Conservation (phyloP, 1,140 invertebrate genomes). For the Caenorhabditis elegans region DNA sequence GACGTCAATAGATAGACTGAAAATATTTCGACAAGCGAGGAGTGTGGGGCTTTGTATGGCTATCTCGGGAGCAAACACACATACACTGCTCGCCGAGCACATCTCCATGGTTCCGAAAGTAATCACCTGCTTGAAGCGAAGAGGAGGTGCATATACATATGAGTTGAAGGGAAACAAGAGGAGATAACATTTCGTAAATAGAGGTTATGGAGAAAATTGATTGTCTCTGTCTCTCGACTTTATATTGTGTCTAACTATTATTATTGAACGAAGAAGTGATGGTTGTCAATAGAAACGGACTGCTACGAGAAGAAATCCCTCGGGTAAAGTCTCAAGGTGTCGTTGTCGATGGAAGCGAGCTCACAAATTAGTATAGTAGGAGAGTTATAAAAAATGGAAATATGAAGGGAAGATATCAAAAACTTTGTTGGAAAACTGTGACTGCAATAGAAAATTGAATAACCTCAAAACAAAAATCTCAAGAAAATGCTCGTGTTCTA, state of each 20-base stretch:
- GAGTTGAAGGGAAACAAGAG: no score
- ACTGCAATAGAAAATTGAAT: no score
- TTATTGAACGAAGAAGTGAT: background rate
- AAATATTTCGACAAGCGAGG: background rate
- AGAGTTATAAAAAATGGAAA: background rate
- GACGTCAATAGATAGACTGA: background rate
- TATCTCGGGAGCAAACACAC: background rate
- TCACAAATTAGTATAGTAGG: background rate
- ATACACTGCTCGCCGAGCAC: background rate
- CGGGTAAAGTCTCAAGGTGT: background rate
- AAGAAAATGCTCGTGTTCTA: no score
- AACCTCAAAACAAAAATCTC: no score
- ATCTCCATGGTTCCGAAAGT: conserved; percentile 11
- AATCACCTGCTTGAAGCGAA: conserved; percentile 20
- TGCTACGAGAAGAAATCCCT: background rate
- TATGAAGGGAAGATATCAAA: no score
- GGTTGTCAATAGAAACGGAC: background rate
- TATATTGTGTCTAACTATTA: background rate
- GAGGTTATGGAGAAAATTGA: background rate
- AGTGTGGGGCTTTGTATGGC: background rate
- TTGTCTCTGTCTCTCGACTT: background rate
- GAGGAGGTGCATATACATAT: background rate
- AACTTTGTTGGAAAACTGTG: no score
- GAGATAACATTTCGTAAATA: background rate
- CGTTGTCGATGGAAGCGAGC: no score